Conservation (phyloP, 2,797 vertebrate species). For the Tadarida brasiliensis region DNA sequence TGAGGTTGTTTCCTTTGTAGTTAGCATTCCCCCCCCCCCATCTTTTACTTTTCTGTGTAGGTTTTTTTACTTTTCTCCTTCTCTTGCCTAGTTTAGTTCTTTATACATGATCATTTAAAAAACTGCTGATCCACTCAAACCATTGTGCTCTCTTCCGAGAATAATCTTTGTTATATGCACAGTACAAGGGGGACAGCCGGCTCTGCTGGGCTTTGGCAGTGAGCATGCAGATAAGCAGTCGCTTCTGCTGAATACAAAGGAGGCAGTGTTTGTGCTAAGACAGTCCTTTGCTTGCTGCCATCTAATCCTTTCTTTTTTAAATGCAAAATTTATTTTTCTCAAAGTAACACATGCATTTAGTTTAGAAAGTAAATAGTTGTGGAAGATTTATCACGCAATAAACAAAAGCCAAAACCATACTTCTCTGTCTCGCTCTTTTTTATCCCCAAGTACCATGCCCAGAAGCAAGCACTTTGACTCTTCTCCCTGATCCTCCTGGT, state of each 20-base stretch:
- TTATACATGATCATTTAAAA: slow-evolving; percentile 61
- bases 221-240: slow-evolving; percentile 65
- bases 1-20: slow-evolving; percentile 11
- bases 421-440: background rate
- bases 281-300: background rate
- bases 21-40: background rate
- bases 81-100: slow-evolving; percentile 24
- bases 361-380: slow-evolving; percentile 42
- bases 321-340: slow-evolving; percentile 64
- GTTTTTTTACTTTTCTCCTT: slow-evolving; percentile 53
- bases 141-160: slow-evolving; percentile 66
- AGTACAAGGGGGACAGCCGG: slow-evolving; percentile 50
- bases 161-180: slow-evolving; percentile 60
- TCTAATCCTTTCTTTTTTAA: slow-evolving; percentile 31
- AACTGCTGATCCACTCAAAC: slow-evolving; percentile 72
- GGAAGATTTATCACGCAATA: slow-evolving; percentile 38
- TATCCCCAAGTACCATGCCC: background rate
- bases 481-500: background rate
- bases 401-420: background rate
- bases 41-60: slow-evolving; percentile 38
- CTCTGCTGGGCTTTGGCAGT: slow-evolving; percentile 29
- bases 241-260: slow-evolving; percentile 56
- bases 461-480: background rate
- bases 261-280: background rate
- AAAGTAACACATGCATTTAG: slow-evolving; percentile 49